Conservation (phyloP, 2,888 invertebrate genomes). For the Drosophila seclusa region DNA sequence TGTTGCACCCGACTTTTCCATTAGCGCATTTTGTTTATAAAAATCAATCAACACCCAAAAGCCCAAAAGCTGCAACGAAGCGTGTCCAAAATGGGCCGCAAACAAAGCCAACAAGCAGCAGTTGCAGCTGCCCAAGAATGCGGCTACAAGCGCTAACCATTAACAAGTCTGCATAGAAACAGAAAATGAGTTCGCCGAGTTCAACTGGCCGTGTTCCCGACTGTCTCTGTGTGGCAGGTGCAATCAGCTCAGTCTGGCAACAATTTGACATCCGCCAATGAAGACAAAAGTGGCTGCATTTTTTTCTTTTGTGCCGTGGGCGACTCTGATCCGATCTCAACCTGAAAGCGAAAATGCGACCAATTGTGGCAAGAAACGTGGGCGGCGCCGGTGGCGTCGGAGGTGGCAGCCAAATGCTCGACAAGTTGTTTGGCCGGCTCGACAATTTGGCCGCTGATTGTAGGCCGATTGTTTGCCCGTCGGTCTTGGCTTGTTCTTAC, state of each 20-base stretch:
- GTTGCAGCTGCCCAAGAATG: slow-evolving; percentile 57
- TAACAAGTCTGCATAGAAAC: slow-evolving; percentile 45
- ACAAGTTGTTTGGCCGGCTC: slow-evolving; percentile 65
- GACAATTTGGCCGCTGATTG: slow-evolving; percentile 55
- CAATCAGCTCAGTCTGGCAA: slow-evolving; percentile 12
- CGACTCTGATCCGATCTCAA: slow-evolving; percentile 19
- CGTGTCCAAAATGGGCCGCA: slow-evolving; percentile 49
- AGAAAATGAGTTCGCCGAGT: slow-evolving; percentile 19
- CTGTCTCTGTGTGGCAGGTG: slow-evolving; percentile 32
- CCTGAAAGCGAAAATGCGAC: slow-evolving; percentile 62
- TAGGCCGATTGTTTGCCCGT: slow-evolving; percentile 56
- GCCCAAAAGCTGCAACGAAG: slow-evolving; percentile 58
- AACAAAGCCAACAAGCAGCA: slow-evolving; percentile 22
- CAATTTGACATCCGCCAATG: slow-evolving; percentile 22
- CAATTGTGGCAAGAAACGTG: slow-evolving; percentile 42
- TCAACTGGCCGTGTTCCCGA: slow-evolving; percentile 7
- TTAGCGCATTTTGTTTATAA: slow-evolving; percentile 74
- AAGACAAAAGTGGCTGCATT: slow-evolving; percentile 42
- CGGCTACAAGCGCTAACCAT: slow-evolving; percentile 34
- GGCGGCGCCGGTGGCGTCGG: slow-evolving; percentile 18
- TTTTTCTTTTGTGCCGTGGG: slow-evolving; percentile 34
- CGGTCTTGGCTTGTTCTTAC: slow-evolving; percentile 30
- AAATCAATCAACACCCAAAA: slow-evolving; percentile 81
- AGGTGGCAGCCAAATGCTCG: slow-evolving; percentile 21
- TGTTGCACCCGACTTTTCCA: slow-evolving; percentile 79